Percentiles rank a stretch among this genome's conserved stretches.
Evolutionary conservation across 2,113 vertebrate genomes (phyloP).

Genomic region (Nycticryphes semicollaris): DNA sequence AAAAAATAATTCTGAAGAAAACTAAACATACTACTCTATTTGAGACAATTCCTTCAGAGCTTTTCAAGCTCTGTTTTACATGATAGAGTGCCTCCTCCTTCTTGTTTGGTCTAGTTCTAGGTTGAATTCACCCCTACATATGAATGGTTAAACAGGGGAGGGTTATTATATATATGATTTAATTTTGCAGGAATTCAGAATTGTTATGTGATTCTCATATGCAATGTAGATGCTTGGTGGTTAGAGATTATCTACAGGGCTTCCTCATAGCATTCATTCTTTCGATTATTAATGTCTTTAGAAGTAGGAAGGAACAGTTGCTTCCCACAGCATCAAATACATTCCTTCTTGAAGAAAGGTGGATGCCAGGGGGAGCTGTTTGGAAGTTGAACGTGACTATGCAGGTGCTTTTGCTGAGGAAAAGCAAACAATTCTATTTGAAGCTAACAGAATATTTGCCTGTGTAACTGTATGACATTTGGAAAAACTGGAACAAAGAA

Average conservation of each 20-base stretch:
- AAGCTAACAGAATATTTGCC: neutral
- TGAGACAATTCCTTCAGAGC: neutral
- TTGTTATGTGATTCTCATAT: neutral
- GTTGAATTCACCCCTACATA: neutral
- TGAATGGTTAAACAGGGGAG: neutral
- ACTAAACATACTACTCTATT: neutral
- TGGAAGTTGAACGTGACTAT: neutral
- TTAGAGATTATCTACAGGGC: conserved; percentile 26
- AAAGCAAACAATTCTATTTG: neutral
- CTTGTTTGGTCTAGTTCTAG: neutral
- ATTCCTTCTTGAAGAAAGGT: neutral
- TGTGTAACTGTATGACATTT: neutral
- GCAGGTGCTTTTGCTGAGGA: neutral
- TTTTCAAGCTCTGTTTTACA: neutral
- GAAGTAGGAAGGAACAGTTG: conserved; percentile 8
- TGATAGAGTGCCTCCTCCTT: neutral
- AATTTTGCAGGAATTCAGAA: conserved; percentile 38
- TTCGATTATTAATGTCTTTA: conserved; percentile 42
- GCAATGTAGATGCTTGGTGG: neutral
- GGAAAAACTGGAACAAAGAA: neutral
- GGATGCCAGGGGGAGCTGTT: neutral
- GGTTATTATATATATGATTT: neutral
- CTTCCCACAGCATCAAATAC: neutral
- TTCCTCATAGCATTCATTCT: conserved; percentile 48
- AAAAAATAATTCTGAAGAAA: neutral